Evolutionary conservation across 1,140 invertebrate species (phyloP).

Genomic region (Bombus difficillimus): DNA sequence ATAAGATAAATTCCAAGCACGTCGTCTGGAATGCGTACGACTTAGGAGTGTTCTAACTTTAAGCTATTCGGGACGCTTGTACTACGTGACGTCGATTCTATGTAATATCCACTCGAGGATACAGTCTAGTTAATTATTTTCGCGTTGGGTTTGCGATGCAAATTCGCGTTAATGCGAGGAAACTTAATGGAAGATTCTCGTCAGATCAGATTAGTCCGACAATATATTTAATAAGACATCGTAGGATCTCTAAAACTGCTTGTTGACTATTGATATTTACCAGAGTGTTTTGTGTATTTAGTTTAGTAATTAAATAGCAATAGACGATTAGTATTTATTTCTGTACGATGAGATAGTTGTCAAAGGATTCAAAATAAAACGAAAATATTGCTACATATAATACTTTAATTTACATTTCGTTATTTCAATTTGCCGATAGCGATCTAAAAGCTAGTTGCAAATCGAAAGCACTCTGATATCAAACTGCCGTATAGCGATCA

Average conservation of each 20-base stretch:
- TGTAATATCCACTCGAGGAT: background rate
- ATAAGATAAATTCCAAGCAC: background rate
- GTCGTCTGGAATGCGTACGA: background rate
- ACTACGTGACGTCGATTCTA: background rate
- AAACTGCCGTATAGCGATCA: background rate
- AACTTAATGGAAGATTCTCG: constrained; percentile 1
- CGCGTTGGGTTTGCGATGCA: no score
- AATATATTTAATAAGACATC: background rate
- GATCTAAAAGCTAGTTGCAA: background rate
- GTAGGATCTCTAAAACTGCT: background rate
- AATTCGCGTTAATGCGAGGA: background rate
- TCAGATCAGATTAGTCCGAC: background rate
- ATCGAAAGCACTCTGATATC: background rate
- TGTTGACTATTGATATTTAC: background rate
- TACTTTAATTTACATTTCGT: background rate
- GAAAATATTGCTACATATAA: background rate
- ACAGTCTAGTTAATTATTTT: constrained; percentile 7
- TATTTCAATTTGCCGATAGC: background rate
- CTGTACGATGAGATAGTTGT: background rate
- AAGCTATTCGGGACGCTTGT: constrained; percentile 4
- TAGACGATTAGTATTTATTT: no score
- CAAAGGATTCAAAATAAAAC: background rate
- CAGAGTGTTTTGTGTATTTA: background rate
- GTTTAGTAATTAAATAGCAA: background rate
- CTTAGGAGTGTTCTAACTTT: constrained; percentile 3